A percentile compares a stretch with the other conserved stretches of the same genome.
Conservation (phyloP, 2,113 vertebrate genomes). For the Lathamus discolor region DNA sequence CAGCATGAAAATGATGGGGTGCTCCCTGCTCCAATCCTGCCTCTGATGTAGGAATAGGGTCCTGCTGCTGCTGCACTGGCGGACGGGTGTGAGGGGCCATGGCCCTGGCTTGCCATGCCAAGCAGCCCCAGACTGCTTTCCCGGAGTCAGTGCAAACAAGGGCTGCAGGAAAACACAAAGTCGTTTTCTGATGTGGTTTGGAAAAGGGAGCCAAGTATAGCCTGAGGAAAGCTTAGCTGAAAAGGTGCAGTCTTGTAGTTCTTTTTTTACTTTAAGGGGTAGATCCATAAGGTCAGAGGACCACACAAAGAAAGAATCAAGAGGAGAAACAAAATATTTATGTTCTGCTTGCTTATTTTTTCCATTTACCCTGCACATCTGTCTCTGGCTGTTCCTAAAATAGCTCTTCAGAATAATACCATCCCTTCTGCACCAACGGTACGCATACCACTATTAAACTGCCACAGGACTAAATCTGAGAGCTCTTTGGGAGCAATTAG, state of each 20-base stretch:
- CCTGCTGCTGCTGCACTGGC: not conserved
- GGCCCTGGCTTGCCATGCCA: not conserved
- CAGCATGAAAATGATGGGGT: accelerated
- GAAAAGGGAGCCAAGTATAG: conserved; percentile 41
- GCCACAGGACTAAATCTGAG: not conserved
- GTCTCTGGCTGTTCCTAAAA: conserved; percentile 13
- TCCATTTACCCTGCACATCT: conserved; percentile 2
- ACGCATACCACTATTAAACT: not conserved
- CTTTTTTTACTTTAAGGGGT: conserved; percentile 28
- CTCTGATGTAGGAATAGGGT: not conserved
- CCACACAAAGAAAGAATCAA: conserved; percentile 37
- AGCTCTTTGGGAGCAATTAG: not conserved
- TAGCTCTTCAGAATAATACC: not conserved
- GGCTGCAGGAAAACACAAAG: conserved; percentile 44
- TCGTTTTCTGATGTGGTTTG: conserved; percentile 59
- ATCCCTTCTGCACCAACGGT: not conserved
- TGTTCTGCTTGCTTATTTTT: conserved; percentile 22
- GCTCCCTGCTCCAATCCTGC: not conserved
- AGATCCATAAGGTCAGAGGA: conserved; percentile 32
- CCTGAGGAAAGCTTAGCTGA: conserved; percentile 14
- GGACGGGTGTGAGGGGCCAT: not conserved
- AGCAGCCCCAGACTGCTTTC: conserved; percentile 17
- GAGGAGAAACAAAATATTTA: conserved; percentile 45
- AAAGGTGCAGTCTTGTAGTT: conserved; percentile 52
- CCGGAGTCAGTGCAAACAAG: not conserved